Conservation (phyloP, 2,113 vertebrate species). For the Apistogramma diplotaenia region DNA sequence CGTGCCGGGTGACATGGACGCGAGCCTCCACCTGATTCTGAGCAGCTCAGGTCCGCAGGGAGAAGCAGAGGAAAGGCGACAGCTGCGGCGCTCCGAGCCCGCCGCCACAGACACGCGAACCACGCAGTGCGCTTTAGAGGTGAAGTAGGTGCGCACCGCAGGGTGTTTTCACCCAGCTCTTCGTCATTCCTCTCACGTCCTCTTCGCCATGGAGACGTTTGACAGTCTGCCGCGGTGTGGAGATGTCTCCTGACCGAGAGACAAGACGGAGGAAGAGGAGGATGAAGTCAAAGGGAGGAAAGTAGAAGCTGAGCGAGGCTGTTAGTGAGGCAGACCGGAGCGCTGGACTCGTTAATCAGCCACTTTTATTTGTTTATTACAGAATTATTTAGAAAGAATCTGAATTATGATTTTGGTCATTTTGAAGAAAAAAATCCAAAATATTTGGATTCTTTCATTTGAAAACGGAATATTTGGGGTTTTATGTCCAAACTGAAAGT, state of each 20-base stretch:
- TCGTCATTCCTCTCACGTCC: slow-evolving; percentile 60
- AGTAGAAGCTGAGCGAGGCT: not conserved
- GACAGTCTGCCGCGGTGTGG: slow-evolving; percentile 49
- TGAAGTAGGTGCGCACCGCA: slow-evolving; percentile 4
- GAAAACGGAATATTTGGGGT: not conserved
- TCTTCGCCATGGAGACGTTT: slow-evolving; percentile 67
- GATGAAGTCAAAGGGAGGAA: not conserved
- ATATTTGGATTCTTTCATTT: not conserved
- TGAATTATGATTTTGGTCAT: not conserved
- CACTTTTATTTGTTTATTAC: not conserved
- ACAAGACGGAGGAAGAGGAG: not conserved
- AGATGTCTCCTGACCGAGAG: slow-evolving; percentile 34
- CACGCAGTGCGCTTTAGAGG: not conserved
- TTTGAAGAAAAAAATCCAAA: not conserved
- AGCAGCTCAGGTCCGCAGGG: not conserved
- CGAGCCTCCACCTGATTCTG: not conserved
- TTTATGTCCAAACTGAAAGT: too few relatives aligned
- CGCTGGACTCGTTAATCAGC: not conserved
- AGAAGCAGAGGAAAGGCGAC: too few relatives aligned
- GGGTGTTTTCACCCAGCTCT: slow-evolving; percentile 14
- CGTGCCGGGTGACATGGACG: not conserved
- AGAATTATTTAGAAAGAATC: too few relatives aligned
- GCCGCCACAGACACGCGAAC: too few relatives aligned
- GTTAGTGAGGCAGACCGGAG: not conserved
- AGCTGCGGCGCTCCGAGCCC: too few relatives aligned